A percentile compares a stretch with the other conserved stretches of the same genome.
Evolutionary conservation across 2,888 invertebrate genomes (phyloP).

Genomic region (Oxycera nigricornis): DNA sequence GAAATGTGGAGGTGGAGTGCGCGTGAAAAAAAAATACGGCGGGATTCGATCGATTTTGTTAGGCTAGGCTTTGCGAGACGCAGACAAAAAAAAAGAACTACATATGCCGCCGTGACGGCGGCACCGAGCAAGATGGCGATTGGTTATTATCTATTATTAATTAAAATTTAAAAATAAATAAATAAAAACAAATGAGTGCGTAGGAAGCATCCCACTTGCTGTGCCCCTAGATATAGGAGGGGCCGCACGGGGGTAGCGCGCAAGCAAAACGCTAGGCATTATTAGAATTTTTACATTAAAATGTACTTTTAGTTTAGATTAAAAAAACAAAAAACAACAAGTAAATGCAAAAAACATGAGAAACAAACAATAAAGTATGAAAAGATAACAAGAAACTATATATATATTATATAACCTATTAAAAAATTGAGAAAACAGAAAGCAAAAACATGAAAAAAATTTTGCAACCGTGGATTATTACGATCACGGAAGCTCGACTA

Average conservation of each 20-base stretch:
- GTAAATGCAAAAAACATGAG: neutral
- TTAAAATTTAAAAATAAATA: neutral
- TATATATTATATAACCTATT: constrained; percentile 35
- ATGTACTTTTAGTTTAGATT: constrained; percentile 38
- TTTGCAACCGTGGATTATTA: constrained; percentile 18
- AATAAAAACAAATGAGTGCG: constrained; percentile 4
- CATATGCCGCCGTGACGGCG: neutral
- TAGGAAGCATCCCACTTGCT: neutral
- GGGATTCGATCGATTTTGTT: neutral
- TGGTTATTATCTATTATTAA: constrained; percentile 26
- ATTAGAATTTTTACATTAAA: constrained; percentile 39
- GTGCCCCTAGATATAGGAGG: neutral
- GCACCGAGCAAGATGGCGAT: neutral
- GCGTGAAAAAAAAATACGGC: neutral
- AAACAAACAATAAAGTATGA: constrained; percentile 25
- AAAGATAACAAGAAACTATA: constrained; percentile 22
- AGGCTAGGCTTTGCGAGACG: constrained; percentile 16
- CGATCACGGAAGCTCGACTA: constrained; percentile 28
- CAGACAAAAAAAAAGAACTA: constrained; percentile 11
- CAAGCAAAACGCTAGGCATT: constrained; percentile 32
- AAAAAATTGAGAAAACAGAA: constrained; percentile 25
- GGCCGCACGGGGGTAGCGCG: neutral
- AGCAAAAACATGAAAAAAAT: neutral
- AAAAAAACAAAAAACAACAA: constrained; percentile 16
- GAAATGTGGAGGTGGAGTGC: neutral